Conservation (phyloP, 2,797 vertebrate genomes). For the Karalla daura region DNA sequence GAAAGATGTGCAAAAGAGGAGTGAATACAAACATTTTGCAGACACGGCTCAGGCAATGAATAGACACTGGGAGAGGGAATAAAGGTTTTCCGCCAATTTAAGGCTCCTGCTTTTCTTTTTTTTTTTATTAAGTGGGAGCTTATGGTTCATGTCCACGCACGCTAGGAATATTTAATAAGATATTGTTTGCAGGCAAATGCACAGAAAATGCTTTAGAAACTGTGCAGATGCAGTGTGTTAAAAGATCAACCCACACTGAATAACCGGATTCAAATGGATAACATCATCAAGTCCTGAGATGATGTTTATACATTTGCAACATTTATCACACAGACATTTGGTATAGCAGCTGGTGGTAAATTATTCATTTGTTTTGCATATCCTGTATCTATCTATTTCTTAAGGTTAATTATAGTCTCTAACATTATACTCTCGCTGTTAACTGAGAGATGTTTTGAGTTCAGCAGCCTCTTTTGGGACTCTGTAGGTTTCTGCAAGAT, state of each 20-base stretch:
- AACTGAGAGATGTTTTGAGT: not conserved
- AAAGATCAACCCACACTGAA: slow-evolving; percentile 75
- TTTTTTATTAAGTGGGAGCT: slow-evolving; percentile 55
- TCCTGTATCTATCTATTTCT: slow-evolving; percentile 21
- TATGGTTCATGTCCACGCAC: slow-evolving; percentile 75
- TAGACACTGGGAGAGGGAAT: slow-evolving; percentile 55
- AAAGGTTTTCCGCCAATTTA: slow-evolving; percentile 65
- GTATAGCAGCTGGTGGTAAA: slow-evolving; percentile 50
- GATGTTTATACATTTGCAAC: not conserved
- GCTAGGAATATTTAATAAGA: slow-evolving; percentile 66
- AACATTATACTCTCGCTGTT: slow-evolving; percentile 5
- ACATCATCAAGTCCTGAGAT: slow-evolving; percentile 16
- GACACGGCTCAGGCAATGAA: slow-evolving; percentile 69
- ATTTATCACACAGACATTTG: slow-evolving; percentile 21
- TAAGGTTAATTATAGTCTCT: slow-evolving; percentile 30
- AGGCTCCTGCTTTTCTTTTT: slow-evolving; percentile 40
- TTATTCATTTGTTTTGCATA: slow-evolving; percentile 57
- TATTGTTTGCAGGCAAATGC: slow-evolving; percentile 55
- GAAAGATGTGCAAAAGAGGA: slow-evolving; percentile 66
- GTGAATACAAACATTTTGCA: slow-evolving; percentile 78
- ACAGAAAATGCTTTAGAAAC: not conserved
- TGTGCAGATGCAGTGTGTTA: slow-evolving; percentile 42
- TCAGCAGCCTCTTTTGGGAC: not conserved
- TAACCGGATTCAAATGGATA: slow-evolving; percentile 37
- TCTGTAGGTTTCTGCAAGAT: slow-evolving; percentile 19